Evolutionary conservation across 2,888 invertebrate species (phyloP), one percentile per base, ranked within the genome.

Genomic region (Conomelus anceps): DNA sequence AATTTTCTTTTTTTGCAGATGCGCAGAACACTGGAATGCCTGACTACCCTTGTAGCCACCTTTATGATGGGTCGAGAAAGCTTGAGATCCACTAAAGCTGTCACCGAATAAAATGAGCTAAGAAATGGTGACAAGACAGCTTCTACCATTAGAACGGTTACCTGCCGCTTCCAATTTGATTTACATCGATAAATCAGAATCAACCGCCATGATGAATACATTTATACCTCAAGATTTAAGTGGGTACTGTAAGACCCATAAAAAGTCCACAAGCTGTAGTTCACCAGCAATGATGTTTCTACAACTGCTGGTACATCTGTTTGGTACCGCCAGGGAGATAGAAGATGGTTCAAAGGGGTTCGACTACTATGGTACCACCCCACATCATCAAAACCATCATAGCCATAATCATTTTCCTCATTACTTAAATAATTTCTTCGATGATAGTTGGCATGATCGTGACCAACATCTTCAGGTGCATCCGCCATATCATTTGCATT

Each of bases 261-360:
- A 90, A 1, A 91, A 91, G 84, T 84, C 91, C 22, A 89, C 90
- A 22, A 90, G 90, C 34, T 91, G 91, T 88, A 89, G 90, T 22
- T 88, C 90, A n/a, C 91, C 91, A 3, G 90, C 92, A 26, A 90
- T 92, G 88, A 91, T 92, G 90, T 92, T 92, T 89, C 90, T 92
- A 23, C 90, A 91, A 22, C 90, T 92, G 85, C 90, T 92, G 41
- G 90, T 91, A 86, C 91, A 91, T 20, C 88, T 92, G 84, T 92
- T 92, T 87, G 91, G 92, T 7, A 89, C 90, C 41, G 88, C 91
- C 0, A 63, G 89, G 11, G 91, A 91, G 87, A 89, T 87, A 84
- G 23, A 86, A 88, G 22, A 22, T 22, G 26, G 63, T 84, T 26
- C 24, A 84, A 87, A 23, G 20, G 84, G 22, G 88, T 85, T 85